phyloP scores from a whole-genome alignment of 2,797 vertebrate genomes.

The Ctenopoma multispine region DNA sequence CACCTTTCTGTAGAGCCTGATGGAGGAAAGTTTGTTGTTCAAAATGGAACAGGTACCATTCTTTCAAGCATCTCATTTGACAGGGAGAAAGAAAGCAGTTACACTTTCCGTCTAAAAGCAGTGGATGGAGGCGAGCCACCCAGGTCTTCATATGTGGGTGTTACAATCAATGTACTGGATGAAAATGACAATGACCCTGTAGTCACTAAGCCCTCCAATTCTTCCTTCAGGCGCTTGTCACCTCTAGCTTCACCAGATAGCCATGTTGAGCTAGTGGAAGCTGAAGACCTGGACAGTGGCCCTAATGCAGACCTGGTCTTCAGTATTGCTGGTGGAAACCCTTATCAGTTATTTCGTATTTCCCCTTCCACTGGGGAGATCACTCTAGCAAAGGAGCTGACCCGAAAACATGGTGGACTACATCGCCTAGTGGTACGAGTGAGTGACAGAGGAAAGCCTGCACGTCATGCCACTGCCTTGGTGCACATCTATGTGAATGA shows the following conservation, averaged over 20 bases:
- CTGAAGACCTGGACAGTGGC: slow-evolving; percentile 96
- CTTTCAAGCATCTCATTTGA: slow-evolving; percentile 98
- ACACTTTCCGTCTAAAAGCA: slow-evolving; percentile 97
- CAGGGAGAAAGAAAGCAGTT: slow-evolving; percentile 97
- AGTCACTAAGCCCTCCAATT: slow-evolving; percentile 96
- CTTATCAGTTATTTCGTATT: slow-evolving; percentile 96
- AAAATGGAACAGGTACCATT: slow-evolving; percentile 98
- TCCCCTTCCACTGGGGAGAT: slow-evolving; percentile 94
- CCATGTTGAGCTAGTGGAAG: slow-evolving; percentile 93
- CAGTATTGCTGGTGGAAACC: slow-evolving; percentile 95
- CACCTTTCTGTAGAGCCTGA: slow-evolving; percentile 95
- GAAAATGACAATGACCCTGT: slow-evolving; percentile 99
- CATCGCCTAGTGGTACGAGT: slow-evolving; percentile 97
- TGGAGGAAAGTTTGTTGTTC: slow-evolving; percentile 96
- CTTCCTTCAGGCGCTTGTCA: slow-evolving; percentile 91
- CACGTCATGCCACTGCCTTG: slow-evolving; percentile 91
- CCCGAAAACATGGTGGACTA: slow-evolving; percentile 93
- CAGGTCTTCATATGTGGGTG: slow-evolving; percentile 94
- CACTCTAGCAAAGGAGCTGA: slow-evolving; percentile 95
- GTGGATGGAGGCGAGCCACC: slow-evolving; percentile 94
- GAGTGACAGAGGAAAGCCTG: slow-evolving; percentile 95
- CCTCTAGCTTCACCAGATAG: slow-evolving; percentile 93
- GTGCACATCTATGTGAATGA: slow-evolving; percentile 99
- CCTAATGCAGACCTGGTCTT: slow-evolving; percentile 94
- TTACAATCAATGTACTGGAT: slow-evolving; percentile 98